Conservation (phyloP, 2,113 vertebrate genomes). For the Microcebus tavaratra region DNA sequence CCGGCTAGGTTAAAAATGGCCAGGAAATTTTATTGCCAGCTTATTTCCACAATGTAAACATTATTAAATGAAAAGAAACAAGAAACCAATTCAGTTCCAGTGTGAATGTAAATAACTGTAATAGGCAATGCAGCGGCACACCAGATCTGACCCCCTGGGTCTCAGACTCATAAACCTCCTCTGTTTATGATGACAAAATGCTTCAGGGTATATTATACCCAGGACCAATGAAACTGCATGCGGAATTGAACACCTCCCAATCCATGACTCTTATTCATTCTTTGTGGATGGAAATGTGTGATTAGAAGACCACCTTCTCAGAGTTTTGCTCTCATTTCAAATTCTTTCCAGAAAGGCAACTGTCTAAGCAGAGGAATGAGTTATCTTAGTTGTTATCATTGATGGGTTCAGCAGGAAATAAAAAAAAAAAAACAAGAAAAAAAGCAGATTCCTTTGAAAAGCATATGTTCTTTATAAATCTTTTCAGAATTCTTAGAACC, state of each 20-base stretch:
- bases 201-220: not conserved
- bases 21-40: slow-evolving; percentile 6
- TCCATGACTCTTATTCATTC: not conserved
- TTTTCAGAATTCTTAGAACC: not conserved
- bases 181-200: slow-evolving; percentile 58
- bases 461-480: not conserved
- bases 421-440: not conserved
- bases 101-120: slow-evolving; percentile 59
- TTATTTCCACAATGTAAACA: slow-evolving; percentile 57
- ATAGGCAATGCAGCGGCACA: not conserved
- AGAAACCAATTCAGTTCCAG: slow-evolving; percentile 33
- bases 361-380: not conserved
- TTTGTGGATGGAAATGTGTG: not conserved
- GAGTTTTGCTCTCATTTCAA: slow-evolving; percentile 19
- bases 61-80: slow-evolving; percentile 70
- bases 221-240: not conserved
- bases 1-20: slow-evolving; percentile 30
- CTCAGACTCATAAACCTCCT: slow-evolving; percentile 57
- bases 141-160: slow-evolving; percentile 47
- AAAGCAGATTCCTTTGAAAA: not conserved
- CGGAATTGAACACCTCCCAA: slow-evolving; percentile 11
- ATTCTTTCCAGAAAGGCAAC: slow-evolving; percentile 24
- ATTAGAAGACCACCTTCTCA: slow-evolving; percentile 30
- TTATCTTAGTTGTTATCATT: not conserved
- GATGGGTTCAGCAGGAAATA: not conserved